A percentile compares a stretch with the other conserved stretches of the same genome.
phyloP scores from a whole-genome alignment of 2,113 vertebrate genomes.

The Nerophis ophidion region DNA sequence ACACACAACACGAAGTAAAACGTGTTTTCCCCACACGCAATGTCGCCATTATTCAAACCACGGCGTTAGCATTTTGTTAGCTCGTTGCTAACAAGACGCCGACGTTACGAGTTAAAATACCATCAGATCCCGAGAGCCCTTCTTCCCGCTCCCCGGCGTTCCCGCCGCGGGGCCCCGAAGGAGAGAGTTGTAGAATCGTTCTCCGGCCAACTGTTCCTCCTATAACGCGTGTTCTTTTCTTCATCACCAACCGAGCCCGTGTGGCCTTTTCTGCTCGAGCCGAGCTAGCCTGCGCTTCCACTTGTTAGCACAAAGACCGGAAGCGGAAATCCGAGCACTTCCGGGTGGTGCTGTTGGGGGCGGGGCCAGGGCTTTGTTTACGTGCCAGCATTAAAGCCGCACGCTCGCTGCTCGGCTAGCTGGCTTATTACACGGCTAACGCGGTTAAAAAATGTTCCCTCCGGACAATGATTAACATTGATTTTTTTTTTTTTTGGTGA shows the following conservation, averaged over 20 bases:
- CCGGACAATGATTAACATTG: not conserved
- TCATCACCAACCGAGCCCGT: slow-evolving; percentile 47
- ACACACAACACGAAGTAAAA: no score
- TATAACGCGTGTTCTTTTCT: slow-evolving; percentile 80
- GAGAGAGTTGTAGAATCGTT: slow-evolving; percentile 89
- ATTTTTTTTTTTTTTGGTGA: not conserved
- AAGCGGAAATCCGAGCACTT: slow-evolving; percentile 18
- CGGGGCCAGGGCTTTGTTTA: slow-evolving; percentile 10
- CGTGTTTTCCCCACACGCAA: no score
- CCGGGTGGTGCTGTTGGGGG: slow-evolving; percentile 32
- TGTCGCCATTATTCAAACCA: not conserved
- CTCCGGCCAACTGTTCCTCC: slow-evolving; percentile 79
- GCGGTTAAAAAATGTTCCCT: not conserved
- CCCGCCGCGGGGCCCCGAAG: slow-evolving; percentile 72
- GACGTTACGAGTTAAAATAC: slow-evolving; percentile 23
- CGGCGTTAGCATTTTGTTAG: slow-evolving; percentile 18
- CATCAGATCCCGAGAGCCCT: slow-evolving; percentile 73
- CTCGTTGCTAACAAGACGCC: slow-evolving; percentile 12
- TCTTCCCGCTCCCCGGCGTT: slow-evolving; percentile 69
- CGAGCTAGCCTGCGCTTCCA: not conserved
- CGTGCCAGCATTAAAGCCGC: not conserved
- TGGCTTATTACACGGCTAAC: not conserved
- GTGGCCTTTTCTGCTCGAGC: slow-evolving; percentile 15
- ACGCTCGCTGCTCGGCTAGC: not conserved
- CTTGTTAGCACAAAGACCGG: not conserved